phyloP scores from a whole-genome alignment of 2,113 vertebrate genomes.

The Pelecanus crispus region DNA sequence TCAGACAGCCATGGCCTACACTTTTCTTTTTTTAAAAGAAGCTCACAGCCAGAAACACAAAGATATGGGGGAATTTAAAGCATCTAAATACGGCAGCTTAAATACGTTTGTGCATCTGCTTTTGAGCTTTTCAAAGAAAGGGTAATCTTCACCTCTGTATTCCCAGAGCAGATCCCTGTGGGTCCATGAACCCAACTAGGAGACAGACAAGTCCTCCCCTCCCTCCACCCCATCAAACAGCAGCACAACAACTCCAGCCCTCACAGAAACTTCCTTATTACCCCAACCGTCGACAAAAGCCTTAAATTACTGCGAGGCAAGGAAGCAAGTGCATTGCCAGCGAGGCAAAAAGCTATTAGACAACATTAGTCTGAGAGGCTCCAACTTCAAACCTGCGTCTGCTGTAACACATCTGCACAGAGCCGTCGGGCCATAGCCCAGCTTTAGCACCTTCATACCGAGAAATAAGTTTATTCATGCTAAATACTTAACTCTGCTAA shows the following conservation, averaged over 20 bases:
- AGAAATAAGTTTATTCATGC: background rate
- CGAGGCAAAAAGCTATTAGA: background rate
- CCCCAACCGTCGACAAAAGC: background rate
- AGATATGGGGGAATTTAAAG: background rate
- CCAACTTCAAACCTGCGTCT: background rate
- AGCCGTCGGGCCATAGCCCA: fast-evolving
- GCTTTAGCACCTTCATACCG: background rate
- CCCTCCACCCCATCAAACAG: background rate
- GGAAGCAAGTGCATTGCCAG: background rate
- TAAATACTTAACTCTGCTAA: background rate
- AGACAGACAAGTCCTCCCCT: background rate
- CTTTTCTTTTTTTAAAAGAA: too few relatives aligned
- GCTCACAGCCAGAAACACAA: background rate
- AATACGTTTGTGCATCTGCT: background rate
- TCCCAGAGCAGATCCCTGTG: background rate
- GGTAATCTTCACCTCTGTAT: background rate
- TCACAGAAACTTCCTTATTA: conserved; percentile 4
- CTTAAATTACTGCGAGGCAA: background rate
- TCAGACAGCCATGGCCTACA: background rate
- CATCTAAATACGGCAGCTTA: background rate
- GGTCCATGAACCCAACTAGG: fast-evolving
- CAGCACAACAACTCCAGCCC: background rate
- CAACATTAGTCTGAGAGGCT: background rate
- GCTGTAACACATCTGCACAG: background rate
- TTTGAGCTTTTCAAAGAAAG: background rate